Conservation (phyloP, 1,140 invertebrate genomes). For the Ericerus pela region DNA sequence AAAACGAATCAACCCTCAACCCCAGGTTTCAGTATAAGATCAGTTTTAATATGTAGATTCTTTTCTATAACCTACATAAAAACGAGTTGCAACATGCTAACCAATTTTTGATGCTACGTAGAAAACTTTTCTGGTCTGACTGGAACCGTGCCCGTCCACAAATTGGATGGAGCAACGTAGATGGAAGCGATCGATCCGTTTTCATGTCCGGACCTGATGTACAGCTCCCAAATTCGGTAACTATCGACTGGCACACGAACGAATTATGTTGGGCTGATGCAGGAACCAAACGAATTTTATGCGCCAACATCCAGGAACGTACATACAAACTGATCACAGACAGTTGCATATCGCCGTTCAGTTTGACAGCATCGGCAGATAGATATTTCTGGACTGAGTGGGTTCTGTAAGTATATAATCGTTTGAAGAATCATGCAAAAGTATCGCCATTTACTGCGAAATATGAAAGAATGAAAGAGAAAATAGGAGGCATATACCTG, state of each 20-base stretch:
- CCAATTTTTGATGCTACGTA: constrained; percentile 31
- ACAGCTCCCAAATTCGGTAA: constrained; percentile 61
- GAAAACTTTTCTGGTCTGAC: constrained; percentile 93
- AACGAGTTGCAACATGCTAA: neutral
- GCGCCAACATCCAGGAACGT: neutral
- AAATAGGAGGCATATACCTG: too few relatives aligned
- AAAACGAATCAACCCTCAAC: too few relatives aligned
- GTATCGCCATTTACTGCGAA: too few relatives aligned
- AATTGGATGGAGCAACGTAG: constrained; percentile 85
- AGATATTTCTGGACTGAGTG: neutral
- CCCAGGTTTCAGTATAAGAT: too few relatives aligned
- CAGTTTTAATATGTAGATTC: too few relatives aligned
- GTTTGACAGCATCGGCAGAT: neutral
- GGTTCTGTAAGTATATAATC: neutral
- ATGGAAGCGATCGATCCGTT: constrained; percentile 66
- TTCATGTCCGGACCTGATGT: constrained; percentile 45
- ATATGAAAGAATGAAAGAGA: too few relatives aligned
- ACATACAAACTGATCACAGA: neutral
- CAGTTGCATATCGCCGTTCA: neutral
- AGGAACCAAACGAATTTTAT: constrained; percentile 51
- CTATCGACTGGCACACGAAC: constrained; percentile 67
- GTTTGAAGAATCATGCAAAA: neutral
- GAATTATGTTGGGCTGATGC: constrained; percentile 92
- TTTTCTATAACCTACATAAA: too few relatives aligned
- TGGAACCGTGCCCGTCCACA: constrained; percentile 85